These are phyloP conservation scores for Kradibia gibbosae DNA, from an alignment of 1,140 invertebrate genomes.

Conservation along the genomic window DNA sequence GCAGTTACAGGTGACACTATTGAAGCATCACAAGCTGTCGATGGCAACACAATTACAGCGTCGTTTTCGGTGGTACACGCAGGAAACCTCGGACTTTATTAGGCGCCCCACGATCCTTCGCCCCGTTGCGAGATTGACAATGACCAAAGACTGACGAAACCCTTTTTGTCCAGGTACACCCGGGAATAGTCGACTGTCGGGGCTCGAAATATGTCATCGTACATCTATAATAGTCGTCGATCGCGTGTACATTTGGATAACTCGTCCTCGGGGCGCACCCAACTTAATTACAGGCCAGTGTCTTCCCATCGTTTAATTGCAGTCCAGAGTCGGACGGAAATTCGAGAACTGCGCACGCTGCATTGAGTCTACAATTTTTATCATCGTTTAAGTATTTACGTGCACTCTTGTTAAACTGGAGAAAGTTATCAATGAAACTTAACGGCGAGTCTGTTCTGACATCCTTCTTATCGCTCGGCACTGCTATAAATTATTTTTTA, in stretches of 20 bases:
- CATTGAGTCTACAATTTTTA: background rate
- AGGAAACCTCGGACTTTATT: conserved; percentile 3
- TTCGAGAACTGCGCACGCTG: background rate
- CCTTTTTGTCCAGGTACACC: background rate
- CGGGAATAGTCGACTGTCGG: background rate
- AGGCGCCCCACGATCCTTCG: conserved; percentile 4
- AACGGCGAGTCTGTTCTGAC: too few relatives aligned
- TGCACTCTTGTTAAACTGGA: background rate
- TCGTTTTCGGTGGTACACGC: conserved; percentile 12
- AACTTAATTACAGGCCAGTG: background rate
- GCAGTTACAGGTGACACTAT: too few relatives aligned
- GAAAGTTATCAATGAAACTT: too few relatives aligned
- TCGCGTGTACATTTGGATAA: background rate
- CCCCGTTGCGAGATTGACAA: background rate
- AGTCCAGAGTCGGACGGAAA: background rate
- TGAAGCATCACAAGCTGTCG: too few relatives aligned
- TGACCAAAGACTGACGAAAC: conserved; percentile 1
- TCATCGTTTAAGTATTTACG: background rate
- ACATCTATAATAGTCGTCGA: too few relatives aligned
- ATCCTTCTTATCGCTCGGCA: too few relatives aligned
- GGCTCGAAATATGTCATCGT: too few relatives aligned
- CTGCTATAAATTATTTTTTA: too few relatives aligned
- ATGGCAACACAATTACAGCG: background rate
- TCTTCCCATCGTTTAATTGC: background rate
- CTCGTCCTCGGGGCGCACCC: background rate